Evolutionary conservation across 2,113 vertebrate species (phyloP).

Genomic region (Progne subis): DNA sequence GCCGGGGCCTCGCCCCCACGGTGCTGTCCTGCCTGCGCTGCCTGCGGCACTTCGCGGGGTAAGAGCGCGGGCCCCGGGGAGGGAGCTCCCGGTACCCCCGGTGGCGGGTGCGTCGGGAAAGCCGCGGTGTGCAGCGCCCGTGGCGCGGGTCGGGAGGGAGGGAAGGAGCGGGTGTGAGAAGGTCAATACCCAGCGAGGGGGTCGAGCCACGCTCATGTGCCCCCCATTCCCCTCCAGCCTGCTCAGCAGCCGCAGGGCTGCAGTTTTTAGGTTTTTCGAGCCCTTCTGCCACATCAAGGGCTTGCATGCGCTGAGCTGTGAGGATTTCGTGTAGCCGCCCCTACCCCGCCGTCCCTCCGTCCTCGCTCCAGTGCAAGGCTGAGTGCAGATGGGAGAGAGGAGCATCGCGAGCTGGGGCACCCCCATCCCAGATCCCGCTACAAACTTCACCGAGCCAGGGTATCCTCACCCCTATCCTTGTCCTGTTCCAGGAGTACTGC

Average conservation of each 20-base stretch:
- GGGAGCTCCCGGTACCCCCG: too few relatives aligned
- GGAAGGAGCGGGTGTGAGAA: background rate
- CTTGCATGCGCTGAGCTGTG: background rate
- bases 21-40: conserved; percentile 4
- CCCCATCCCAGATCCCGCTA: too few relatives aligned
- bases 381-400: background rate
- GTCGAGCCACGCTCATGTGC: fast-evolving
- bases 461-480: background rate
- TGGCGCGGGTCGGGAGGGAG: background rate
- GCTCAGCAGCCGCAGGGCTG: background rate
- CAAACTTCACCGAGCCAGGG: fast-evolving
- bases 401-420: background rate
- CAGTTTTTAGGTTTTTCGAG: background rate
- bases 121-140: background rate
- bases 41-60: conserved; percentile 49
- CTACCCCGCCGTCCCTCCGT: too few relatives aligned
- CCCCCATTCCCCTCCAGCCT: background rate
- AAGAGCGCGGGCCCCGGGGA: background rate
- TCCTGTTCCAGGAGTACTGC: conserved; percentile 63
- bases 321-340: background rate
- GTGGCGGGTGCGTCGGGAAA: fast-evolving
- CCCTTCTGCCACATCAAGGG: too few relatives aligned
- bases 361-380: background rate
- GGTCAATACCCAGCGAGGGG: fast-evolving
- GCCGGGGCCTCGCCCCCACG: background rate